These are phyloP conservation scores for Trogon surrucura DNA, from an alignment of 2,113 vertebrate genomes.

Conservation along the genomic window DNA sequence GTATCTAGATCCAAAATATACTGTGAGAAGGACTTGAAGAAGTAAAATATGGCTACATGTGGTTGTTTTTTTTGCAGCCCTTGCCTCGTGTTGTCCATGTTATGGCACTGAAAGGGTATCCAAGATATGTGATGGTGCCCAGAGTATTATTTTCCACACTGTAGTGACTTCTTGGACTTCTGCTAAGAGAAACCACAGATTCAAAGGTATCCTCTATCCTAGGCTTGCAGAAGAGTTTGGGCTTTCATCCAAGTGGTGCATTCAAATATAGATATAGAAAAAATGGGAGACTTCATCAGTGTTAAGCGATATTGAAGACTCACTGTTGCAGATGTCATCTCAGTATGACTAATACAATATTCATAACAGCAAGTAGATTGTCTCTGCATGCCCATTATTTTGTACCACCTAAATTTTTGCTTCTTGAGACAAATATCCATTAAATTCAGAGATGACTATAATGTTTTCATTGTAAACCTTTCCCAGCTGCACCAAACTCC, in stretches of 20 bases:
- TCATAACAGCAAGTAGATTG: not conserved
- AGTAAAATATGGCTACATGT: not conserved
- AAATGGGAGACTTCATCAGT: not conserved
- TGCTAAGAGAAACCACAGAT: not conserved
- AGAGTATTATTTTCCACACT: not conserved
- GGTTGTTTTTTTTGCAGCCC: not conserved
- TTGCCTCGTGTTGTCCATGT: not conserved
- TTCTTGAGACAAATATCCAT: not conserved
- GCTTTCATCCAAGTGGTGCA: not conserved
- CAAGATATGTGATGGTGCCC: accelerated
- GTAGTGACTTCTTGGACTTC: not conserved
- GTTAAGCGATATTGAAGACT: not conserved
- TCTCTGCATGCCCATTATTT: not conserved
- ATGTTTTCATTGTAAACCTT: accelerated
- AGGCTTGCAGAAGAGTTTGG: not conserved
- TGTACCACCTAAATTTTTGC: not conserved
- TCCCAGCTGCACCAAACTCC: not conserved
- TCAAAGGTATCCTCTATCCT: not conserved
- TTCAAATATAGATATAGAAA: not conserved
- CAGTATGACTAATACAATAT: not conserved
- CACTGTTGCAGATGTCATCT: not conserved
- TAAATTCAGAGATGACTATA: not conserved
- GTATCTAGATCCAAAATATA: not conserved
- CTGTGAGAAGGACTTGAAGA: not conserved
- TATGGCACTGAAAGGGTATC: not conserved